Percentiles rank a stretch among this genome's conserved stretches.
These are phyloP conservation scores for Catalaphyllia jardinei DNA, from an alignment of 64 coral and sea anemone genomes.

Conservation along the genomic window DNA sequence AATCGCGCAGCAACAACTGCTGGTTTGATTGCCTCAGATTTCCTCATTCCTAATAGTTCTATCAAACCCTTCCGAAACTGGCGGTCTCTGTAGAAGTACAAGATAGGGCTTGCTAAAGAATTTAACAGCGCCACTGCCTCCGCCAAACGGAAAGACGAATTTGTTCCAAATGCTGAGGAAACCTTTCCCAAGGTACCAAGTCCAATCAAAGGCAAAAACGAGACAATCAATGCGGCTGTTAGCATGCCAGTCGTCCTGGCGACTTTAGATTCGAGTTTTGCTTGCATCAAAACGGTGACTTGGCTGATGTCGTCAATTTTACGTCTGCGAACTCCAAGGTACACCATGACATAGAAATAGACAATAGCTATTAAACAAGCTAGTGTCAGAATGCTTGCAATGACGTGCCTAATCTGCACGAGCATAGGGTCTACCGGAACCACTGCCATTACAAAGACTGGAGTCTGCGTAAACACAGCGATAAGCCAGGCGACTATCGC, in stretches of 20 bases:
- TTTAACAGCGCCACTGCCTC: background rate
- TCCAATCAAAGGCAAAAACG: background rate
- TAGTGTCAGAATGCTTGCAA: background rate
- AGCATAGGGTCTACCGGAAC: background rate
- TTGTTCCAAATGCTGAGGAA: background rate
- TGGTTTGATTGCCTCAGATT: background rate
- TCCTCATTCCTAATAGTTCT: background rate
- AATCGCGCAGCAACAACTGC: background rate
- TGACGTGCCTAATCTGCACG: background rate
- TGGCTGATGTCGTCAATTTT: background rate
- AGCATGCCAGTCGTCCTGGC: background rate
- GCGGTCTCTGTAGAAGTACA: background rate
- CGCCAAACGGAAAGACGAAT: background rate
- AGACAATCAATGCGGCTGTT: background rate
- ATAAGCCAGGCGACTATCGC: background rate
- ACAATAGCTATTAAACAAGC: background rate
- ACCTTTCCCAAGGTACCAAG: background rate
- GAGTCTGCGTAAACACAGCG: background rate
- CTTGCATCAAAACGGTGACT: background rate
- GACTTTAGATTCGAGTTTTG: slow-evolving; percentile 3
- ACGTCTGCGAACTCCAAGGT: background rate
- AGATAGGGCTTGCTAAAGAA: background rate
- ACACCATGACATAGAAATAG: background rate
- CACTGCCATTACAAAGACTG: background rate
- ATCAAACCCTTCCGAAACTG: background rate